These are phyloP conservation scores for Acrossocheilus fasciatus DNA, from an alignment of 2,797 vertebrate species.

Conservation along the genomic window DNA sequence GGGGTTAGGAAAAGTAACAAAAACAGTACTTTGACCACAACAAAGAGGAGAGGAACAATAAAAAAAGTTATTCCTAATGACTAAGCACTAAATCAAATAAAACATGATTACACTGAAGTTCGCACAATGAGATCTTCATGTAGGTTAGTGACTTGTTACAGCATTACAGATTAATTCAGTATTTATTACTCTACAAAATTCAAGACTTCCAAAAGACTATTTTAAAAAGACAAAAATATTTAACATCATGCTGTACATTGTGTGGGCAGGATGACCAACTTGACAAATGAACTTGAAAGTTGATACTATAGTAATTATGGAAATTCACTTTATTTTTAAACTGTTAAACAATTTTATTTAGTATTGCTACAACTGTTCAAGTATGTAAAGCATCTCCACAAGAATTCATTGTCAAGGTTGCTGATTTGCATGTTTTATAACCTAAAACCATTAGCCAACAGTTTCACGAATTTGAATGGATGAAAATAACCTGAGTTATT, in stretches of 20 bases:
- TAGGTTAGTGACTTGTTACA: neutral
- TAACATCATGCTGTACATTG: neutral
- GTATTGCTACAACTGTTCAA: neutral
- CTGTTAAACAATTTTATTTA: neutral
- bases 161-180: neutral
- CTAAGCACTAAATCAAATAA: neutral
- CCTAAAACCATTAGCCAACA: neutral
- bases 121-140: neutral
- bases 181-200: neutral
- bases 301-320: too few species aligned
- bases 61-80: neutral
- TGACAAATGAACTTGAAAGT: neutral
- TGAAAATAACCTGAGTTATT: neutral
- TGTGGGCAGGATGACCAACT: neutral
- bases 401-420: neutral
- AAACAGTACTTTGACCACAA: slow-evolving; percentile 5
- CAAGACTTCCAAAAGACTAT: neutral
- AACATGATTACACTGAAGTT: neutral
- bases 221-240: neutral
- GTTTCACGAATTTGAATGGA: neutral
- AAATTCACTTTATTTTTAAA: too few species aligned
- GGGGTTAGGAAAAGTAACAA: neutral
- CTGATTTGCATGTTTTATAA: neutral
- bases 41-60: slow-evolving; percentile 6
- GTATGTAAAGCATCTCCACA: neutral